A percentile compares a stretch with the other conserved stretches of the same genome.
Evolutionary conservation across 92 coral and sea anemone species (phyloP).

Genomic region (Porites cylindrica): DNA sequence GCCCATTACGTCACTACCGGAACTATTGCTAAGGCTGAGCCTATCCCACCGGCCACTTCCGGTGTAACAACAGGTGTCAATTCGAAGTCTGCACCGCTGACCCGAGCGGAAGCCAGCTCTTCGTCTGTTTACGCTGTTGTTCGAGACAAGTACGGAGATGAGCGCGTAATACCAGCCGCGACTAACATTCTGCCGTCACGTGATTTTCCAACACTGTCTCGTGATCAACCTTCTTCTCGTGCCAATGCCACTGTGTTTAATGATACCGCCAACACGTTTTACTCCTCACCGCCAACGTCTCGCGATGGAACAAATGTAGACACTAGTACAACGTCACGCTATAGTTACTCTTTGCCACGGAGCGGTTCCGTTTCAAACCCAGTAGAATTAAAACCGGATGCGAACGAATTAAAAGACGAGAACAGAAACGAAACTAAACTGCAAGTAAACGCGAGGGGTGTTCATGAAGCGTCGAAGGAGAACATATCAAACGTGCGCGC

Average conservation of each 20-base stretch:
- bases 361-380: constrained; percentile 12
- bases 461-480: constrained; percentile 18
- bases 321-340: constrained; percentile 1
- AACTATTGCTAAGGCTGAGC: constrained; percentile 18
- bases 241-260: neutral
- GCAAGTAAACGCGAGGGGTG: neutral
- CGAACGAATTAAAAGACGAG: constrained; percentile 47
- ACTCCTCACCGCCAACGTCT: neutral
- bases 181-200: constrained; percentile 32
- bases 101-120: constrained; percentile 22
- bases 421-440: constrained; percentile 49
- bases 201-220: neutral
- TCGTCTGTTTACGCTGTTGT: constrained; percentile 40
- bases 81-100: constrained; percentile 19
- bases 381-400: constrained; percentile 27
- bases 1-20: constrained; percentile 48
- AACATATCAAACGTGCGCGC: constrained; percentile 52
- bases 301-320: neutral
- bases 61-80: constrained; percentile 16
- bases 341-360: neutral
- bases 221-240: constrained; percentile 6
- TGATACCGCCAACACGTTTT: neutral
- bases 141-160: constrained; percentile 37
- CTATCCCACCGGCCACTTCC: constrained; percentile 11
- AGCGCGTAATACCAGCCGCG: constrained; percentile 25